Evolutionary conservation across 1,140 invertebrate genomes (phyloP).

Genomic region (Paramacrobiotus metropolitanus): DNA sequence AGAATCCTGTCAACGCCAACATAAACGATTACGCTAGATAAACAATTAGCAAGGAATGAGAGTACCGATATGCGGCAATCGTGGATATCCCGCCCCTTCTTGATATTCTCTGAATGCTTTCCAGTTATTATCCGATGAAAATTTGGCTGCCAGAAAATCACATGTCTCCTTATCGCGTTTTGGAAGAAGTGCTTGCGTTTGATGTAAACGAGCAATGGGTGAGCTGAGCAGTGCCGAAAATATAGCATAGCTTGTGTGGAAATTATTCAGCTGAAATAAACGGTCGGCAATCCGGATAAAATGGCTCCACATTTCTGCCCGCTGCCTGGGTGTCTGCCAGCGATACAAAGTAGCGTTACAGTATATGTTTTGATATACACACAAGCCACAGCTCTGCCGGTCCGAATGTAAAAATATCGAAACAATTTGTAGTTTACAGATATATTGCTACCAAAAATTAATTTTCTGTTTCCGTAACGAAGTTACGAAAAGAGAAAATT

Average conservation of each 20-base stretch:
- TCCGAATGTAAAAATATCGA: no score
- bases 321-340: conserved; percentile 43
- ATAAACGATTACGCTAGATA: neutral
- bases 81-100: conserved; percentile 48
- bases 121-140: conserved; percentile 71
- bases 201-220: conserved; percentile 50
- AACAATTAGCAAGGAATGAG: neutral
- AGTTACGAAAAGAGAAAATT: no score
- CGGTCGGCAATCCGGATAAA: conserved; percentile 78
- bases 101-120: conserved; percentile 58
- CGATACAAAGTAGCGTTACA: conserved; percentile 8
- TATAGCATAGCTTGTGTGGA: conserved; percentile 76
- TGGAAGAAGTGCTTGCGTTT: conserved; percentile 43
- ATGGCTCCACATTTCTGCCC: conserved; percentile 61
- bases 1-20: conserved; percentile 37
- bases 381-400: no score
- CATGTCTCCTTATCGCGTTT: conserved; percentile 69
- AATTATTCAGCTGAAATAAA: conserved; percentile 68
- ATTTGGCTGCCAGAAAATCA: conserved; percentile 62
- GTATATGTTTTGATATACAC: no score
- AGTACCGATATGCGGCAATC: conserved; percentile 71
- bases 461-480: no score
- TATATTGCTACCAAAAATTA: no score
- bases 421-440: no score
- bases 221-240: conserved; percentile 73